These are phyloP conservation scores for Muricea muricata DNA, from an alignment of 92 coral and sea anemone genomes.

Conservation along the genomic window DNA sequence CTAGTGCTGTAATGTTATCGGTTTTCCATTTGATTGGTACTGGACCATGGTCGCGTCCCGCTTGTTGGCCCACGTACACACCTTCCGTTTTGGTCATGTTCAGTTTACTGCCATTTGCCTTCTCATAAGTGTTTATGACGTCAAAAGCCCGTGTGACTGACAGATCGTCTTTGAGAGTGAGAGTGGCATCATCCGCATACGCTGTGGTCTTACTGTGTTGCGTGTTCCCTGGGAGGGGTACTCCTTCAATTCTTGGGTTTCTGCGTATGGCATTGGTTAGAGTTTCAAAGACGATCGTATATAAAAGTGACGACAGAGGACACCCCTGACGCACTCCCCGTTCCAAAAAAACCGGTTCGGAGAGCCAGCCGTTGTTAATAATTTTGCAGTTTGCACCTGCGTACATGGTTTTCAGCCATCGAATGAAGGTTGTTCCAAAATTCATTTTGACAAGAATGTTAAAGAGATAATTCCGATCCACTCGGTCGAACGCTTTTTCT, in stretches of 20 bases:
- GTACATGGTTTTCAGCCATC: neutral
- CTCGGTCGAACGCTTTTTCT: constrained; percentile 4
- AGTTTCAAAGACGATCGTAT: neutral
- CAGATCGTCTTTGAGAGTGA: neutral
- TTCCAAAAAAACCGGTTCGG: neutral
- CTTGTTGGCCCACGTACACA: neutral
- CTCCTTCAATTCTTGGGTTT: neutral
- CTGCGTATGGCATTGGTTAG: neutral
- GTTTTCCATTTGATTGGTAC: constrained; percentile 13
- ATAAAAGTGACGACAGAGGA: neutral
- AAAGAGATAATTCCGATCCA: neutral
- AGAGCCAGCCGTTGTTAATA: neutral
- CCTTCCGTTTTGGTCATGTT: constrained; percentile 30
- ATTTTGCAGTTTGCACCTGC: neutral
- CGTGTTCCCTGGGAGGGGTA: neutral
- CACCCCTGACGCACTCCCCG: neutral
- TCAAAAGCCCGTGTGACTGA: neutral
- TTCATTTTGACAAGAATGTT: neutral
- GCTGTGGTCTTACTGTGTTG: neutral
- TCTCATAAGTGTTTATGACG: neutral
- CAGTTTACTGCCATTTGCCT: constrained; percentile 9
- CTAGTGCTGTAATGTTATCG: neutral
- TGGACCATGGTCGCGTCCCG: constrained; percentile 20
- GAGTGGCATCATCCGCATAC: neutral
- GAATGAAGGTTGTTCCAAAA: neutral